Percentiles rank a stretch among this genome's conserved stretches.
phyloP scores from a whole-genome alignment of 2,113 vertebrate genomes.

The Colistium nudipinnis region DNA sequence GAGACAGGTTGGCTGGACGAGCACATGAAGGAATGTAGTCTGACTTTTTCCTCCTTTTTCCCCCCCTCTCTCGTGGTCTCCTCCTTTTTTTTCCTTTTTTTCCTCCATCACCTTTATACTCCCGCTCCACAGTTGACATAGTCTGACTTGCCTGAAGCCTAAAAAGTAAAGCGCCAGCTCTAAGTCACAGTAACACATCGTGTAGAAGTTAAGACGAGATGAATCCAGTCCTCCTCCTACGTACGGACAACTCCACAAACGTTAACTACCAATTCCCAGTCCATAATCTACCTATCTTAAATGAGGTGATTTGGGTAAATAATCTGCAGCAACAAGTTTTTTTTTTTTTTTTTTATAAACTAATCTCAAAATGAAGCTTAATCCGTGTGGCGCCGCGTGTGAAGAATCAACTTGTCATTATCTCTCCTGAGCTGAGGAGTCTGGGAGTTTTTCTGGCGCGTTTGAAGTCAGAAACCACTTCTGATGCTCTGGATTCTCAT shows the following conservation, averaged over 20 bases:
- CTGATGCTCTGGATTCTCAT: conserved; percentile 1
- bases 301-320: conserved; percentile 53
- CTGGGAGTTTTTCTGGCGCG: conserved; percentile 30
- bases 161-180: background rate
- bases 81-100: conserved; percentile 7
- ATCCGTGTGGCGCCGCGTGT: conserved; percentile 68
- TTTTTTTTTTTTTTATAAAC: too few relatives aligned
- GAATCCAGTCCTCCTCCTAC: conserved; percentile 2
- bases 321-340: conserved; percentile 48
- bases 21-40: conserved; percentile 65
- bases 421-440: conserved; percentile 42
- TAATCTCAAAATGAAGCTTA: conserved; percentile 68
- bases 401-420: conserved; percentile 56
- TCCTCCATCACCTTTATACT: conserved; percentile 41
- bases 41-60: conserved; percentile 21
- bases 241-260: conserved; percentile 3
- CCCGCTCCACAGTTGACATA: conserved; percentile 22
- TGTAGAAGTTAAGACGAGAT: background rate
- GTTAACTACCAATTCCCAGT: conserved; percentile 53
- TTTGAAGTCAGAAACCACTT: conserved; percentile 39
- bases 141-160: background rate
- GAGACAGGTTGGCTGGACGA: conserved; percentile 68
- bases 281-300: conserved; percentile 41
- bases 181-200: conserved; percentile 6
- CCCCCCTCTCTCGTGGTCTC: conserved; percentile 14